Conservation (phyloP, 2,888 invertebrate species). For the Psococerastis gibbosa region DNA sequence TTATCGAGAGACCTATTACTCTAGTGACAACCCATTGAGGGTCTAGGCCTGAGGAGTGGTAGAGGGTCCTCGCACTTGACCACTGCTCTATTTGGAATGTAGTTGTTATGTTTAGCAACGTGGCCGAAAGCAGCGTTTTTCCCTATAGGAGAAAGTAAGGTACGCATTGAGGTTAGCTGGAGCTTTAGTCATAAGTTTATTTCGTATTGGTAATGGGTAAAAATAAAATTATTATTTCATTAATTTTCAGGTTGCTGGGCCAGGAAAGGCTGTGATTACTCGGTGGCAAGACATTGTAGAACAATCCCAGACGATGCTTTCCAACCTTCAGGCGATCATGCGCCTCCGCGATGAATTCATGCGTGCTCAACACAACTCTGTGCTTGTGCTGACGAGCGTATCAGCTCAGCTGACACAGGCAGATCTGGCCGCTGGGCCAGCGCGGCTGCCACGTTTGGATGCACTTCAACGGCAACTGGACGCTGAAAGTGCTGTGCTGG, state of each 20-base stretch:
- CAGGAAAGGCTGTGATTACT: constrained; percentile 36
- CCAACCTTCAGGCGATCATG: constrained; percentile 35
- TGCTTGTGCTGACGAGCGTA: constrained; percentile 48
- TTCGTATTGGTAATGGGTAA: too few species aligned
- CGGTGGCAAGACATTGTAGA: constrained; percentile 45
- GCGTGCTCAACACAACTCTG: constrained; percentile 47
- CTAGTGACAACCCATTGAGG: too few species aligned
- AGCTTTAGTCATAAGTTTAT: too few species aligned
- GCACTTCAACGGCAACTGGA: constrained; percentile 34
- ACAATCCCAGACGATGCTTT: constrained; percentile 35
- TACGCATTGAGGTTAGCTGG: too few species aligned
- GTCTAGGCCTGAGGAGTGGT: too few species aligned
- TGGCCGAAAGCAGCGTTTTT: too few species aligned
- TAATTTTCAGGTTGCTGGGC: constrained; percentile 38
- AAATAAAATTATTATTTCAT: too few species aligned
- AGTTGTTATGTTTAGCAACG: too few species aligned
- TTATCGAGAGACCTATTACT: too few species aligned
- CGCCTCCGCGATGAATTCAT: constrained; percentile 47
- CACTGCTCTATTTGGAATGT: too few species aligned
- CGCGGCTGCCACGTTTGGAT: constrained; percentile 24
- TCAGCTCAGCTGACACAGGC: constrained; percentile 53
- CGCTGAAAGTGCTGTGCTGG: constrained; percentile 31
- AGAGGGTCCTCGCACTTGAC: too few species aligned
- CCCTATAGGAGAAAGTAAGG: too few species aligned
- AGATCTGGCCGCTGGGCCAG: constrained; percentile 32